phyloP scores from a whole-genome alignment of 2,888 invertebrate genomes.

The Arrhopalites spinosus region DNA sequence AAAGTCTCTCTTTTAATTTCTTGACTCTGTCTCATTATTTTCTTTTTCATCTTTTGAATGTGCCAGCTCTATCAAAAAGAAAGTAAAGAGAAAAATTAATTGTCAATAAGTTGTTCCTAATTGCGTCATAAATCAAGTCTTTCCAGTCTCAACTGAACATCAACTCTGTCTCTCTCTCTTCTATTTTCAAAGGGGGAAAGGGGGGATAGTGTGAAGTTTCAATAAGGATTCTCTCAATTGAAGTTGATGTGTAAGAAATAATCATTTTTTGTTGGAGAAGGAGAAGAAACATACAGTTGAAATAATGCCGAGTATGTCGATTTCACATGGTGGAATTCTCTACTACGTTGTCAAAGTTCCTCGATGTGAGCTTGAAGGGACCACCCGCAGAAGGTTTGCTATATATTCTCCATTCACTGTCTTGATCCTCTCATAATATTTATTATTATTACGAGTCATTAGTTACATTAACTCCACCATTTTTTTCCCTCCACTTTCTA shows the following conservation, averaged over 20 bases:
- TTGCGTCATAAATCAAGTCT: conserved; percentile 38
- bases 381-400: conserved; percentile 27
- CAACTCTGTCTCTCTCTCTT: not conserved
- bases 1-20: too few species aligned
- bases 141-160: not conserved
- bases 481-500: too few species aligned
- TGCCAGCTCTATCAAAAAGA: not conserved
- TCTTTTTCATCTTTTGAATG: not conserved
- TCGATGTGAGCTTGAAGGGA: conserved; percentile 60
- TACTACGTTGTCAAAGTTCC: conserved; percentile 73
- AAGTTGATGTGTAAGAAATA: not conserved
- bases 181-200: not conserved
- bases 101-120: conserved; percentile 37
- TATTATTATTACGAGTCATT: not conserved
- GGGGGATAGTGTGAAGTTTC: not conserved
- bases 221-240: not conserved
- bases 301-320: conserved; percentile 62
- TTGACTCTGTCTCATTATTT: not conserved
- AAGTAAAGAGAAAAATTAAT: conserved; percentile 32
- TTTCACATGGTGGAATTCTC: conserved; percentile 70
- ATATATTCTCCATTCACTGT: not conserved
- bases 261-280: not conserved
- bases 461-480: too few species aligned
- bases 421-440: not conserved
- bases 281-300: not conserved